Percentiles rank a stretch among this genome's conserved stretches.
These are phyloP conservation scores for Poecile atricapillus DNA, from an alignment of 2,113 vertebrate species.

Conservation along the genomic window DNA sequence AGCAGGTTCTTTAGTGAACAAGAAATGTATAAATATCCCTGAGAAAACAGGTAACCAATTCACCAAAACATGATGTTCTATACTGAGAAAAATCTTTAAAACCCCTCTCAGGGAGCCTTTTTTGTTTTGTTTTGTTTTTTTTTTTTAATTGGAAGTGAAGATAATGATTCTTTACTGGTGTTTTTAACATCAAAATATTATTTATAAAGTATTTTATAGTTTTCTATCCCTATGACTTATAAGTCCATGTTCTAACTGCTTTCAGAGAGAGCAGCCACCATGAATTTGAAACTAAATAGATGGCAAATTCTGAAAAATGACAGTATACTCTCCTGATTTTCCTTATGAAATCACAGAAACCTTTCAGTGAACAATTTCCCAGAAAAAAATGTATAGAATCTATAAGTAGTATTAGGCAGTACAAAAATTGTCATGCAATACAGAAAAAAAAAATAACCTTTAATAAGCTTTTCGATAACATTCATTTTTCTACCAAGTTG, in stretches of 20 bases:
- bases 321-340: background rate
- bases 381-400: background rate
- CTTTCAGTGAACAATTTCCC: background rate
- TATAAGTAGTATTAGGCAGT: background rate
- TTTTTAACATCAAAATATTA: background rate
- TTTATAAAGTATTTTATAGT: background rate
- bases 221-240: background rate
- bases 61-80: background rate
- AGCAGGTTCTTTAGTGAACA: background rate
- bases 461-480: background rate
- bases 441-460: background rate
- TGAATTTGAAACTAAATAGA: background rate
- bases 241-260: background rate
- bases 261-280: background rate
- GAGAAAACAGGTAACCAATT: background rate
- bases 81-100: background rate
- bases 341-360: background rate
- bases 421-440: background rate
- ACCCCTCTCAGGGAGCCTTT: rapidly evolving
- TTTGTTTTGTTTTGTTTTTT: background rate
- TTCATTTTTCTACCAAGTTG: background rate
- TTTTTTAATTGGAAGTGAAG: background rate
- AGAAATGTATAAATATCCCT: background rate
- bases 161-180: background rate
- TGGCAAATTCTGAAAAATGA: background rate